Base-by-base conservation (phyloP, 2,797 vertebrate genomes). In the Cyclopterus lumpus region DNA sequence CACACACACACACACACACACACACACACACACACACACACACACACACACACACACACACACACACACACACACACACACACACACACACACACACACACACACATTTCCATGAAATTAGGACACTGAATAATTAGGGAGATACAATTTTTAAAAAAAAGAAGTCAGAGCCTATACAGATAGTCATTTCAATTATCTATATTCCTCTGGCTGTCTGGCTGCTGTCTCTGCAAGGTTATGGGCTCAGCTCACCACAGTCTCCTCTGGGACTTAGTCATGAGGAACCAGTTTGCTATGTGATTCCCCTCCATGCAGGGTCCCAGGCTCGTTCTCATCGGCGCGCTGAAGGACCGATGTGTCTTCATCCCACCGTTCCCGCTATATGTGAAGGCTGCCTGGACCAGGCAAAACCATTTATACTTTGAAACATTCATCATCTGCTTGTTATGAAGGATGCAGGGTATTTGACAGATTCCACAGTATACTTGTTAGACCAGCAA, bases 131-230 rank as follows among this genome's bases (percentile, higher is more conserved):
- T 91, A 93, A 92, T 91, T 90, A 88, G 82, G 26, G 4, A 66
- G 77, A 85, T 90, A 83, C 88, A n/a, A n/a, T n/a, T n/a, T n/a
- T n/a, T n/a, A 86, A 78, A 77, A 73, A 76, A 65, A 51, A 15
- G 28, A 4, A 73, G 49, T 69, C 73, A 26, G 71, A 72, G 61
- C 72, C 80, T 77, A 71, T 77, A 82, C 88, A 87, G 83, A 85
- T 78, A 89, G 82, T 86, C 83, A 83, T 91, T 91, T 93, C 86
- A 93, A 92, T 89, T 81, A 92, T 86, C 85, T 76, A 71, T 59
- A 65, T 83, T 83, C 71, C 79, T 84, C 82, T 85, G 75, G 85
- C 81, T 72, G 90, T 88, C 84, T 91, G 85, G 79, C 55, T 69
- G 81, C 79, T 26, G 76, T 80, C 75, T 90, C 71, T 73, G 86